Evolutionary conservation across 1,140 invertebrate species (phyloP), one percentile per base, ranked within the genome.

Genomic region (Ptiloglossa arizonensis): DNA sequence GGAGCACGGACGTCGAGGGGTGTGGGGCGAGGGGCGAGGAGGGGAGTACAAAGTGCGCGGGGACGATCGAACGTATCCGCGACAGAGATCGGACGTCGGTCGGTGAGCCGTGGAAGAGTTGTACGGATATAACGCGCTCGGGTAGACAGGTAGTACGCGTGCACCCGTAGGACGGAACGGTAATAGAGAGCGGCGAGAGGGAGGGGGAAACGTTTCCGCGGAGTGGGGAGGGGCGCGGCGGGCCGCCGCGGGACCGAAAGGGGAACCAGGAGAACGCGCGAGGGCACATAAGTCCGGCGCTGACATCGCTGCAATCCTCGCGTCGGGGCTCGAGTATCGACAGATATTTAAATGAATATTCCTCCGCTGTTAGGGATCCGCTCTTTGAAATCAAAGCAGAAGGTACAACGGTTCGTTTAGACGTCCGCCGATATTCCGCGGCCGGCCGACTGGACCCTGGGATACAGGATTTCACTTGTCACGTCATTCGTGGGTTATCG

Each of bases 401-500:
- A 89, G 86, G 87, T 80, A 87, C 86, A 80, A 77, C 80, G 79
- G 80, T 91, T 91, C 91, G 91, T 92, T 92, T 91, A 91, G 91
- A 92, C 91, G 91, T 90, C 90, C 92, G 91, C 90, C 91, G 89
- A 92, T 92, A 92, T 85, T 87, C 38, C 41, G 80, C 84, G 67
- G 41, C 41, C 13, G 67, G 41, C 41, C 13, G 41, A 54, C 70
- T 64, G 67, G 54, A 35, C 62, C 60, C 48, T 60, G 80, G 81
- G 8, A 79, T 87, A 87, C 86, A 82, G 83, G 76, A 86, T 88
- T 88, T 89, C 81, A 85, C 87, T 77, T 90, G 87, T 90, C 88
- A 90, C 72, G 81, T 89, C 85, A 83, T 79, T 62, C 67, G 54
- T 52, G 75, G 71, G 78, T 78, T 85, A 84, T 84, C 79, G 75